A percentile compares a stretch with the other conserved stretches of the same genome.
phyloP scores from a whole-genome alignment of 1,140 invertebrate genomes.

The Drosophila micromelanica region DNA sequence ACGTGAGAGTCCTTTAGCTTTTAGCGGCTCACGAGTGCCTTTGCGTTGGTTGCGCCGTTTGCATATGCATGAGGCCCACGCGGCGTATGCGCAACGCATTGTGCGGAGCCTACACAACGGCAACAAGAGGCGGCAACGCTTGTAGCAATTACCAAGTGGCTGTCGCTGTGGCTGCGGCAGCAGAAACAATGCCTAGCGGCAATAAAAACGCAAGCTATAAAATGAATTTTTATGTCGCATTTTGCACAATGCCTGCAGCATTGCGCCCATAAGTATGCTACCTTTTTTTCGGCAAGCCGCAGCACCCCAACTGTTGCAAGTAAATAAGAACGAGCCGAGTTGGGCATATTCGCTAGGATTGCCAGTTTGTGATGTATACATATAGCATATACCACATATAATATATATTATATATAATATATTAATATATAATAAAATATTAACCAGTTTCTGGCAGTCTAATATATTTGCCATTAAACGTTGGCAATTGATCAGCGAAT shows the following conservation, averaged over 20 bases:
- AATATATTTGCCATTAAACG: too few species aligned
- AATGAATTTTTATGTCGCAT: constrained; percentile 81
- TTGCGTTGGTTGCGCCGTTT: constrained; percentile 57
- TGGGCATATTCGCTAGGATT: constrained; percentile 4
- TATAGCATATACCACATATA: neutral
- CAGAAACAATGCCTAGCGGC: constrained; percentile 33
- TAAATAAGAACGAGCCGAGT: neutral
- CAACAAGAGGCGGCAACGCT: constrained; percentile 19
- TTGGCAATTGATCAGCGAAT: too few species aligned
- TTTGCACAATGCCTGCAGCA: constrained; percentile 66
- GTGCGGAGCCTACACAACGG: constrained; percentile 4
- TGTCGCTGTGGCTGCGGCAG: neutral
- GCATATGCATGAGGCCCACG: constrained; percentile 71
- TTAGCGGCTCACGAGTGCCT: constrained; percentile 17
- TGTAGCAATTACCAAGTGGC: constrained; percentile 35
- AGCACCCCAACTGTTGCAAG: neutral
- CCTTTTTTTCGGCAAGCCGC: constrained; percentile 37
- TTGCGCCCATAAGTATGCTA: constrained; percentile 55
- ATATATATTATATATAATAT: neutral
- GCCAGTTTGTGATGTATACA: neutral
- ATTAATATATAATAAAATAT: too few species aligned
- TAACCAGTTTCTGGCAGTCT: too few species aligned
- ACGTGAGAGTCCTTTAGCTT: constrained; percentile 3
- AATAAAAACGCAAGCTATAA: constrained; percentile 75
- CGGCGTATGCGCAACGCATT: constrained; percentile 60